Conservation (phyloP, 2,113 vertebrate genomes). For the Phodopus roborovskii region DNA sequence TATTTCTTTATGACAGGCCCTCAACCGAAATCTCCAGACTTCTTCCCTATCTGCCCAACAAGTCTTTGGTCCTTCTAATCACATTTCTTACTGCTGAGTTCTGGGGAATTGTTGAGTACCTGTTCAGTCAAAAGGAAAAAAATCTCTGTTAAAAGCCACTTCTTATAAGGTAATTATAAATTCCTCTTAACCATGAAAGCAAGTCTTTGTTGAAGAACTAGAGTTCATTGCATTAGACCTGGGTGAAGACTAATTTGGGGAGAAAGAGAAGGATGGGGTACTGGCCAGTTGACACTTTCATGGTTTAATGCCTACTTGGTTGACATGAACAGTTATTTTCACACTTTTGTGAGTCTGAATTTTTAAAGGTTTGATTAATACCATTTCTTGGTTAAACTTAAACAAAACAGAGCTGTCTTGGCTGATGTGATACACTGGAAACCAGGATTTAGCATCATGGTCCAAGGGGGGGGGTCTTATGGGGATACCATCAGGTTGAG, state of each 20-base stretch:
- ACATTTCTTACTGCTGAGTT: neutral
- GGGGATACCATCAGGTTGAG: neutral
- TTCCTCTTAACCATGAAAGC: slow-evolving; percentile 16
- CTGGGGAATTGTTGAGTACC: neutral
- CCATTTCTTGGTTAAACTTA: neutral
- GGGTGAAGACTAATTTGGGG: neutral
- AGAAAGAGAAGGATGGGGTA: neutral
- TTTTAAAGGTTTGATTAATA: neutral
- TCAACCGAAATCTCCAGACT: neutral
- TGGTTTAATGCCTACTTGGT: neutral
- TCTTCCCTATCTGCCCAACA: neutral
- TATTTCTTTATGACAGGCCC: neutral
- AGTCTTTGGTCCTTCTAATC: neutral
- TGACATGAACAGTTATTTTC: neutral
- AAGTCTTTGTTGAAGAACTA: neutral
- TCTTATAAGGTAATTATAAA: neutral
- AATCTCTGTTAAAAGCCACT: neutral
- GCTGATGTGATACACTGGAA: neutral
- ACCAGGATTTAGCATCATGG: neutral
- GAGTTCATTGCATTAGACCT: neutral
- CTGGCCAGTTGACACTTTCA: neutral
- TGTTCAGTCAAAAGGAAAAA: neutral
- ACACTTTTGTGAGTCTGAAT: neutral
- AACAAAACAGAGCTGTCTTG: neutral
- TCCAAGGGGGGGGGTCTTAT: neutral